These are phyloP conservation scores for Caenorhabditis imperialis DNA, from an alignment of 2,888 invertebrate species.

Conservation along the genomic window DNA sequence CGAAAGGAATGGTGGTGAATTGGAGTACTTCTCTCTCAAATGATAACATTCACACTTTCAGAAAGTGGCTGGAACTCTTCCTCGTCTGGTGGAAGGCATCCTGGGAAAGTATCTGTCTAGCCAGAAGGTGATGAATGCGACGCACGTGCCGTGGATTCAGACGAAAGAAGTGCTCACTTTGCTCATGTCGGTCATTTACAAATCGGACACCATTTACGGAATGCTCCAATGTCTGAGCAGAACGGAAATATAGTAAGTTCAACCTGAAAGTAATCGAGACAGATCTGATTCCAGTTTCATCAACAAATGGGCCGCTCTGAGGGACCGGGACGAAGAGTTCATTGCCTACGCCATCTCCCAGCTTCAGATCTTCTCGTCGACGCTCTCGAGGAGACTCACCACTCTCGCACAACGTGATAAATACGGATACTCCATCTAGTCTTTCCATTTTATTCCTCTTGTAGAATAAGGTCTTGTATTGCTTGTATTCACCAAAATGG, in stretches of 20 bases:
- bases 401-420: not conserved
- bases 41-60: not conserved
- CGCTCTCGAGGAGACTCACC: slow-evolving; percentile 1
- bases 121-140: slow-evolving; percentile 14
- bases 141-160: slow-evolving; percentile 32
- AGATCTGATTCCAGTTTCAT: slow-evolving; percentile 11
- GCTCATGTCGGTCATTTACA: slow-evolving; percentile 2
- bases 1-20: not conserved
- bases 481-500: too few relatives aligned
- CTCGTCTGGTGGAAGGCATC: slow-evolving; percentile 6
- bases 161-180: slow-evolving; percentile 19
- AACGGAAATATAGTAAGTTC: slow-evolving; percentile 11
- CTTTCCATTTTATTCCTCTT: not conserved
- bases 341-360: slow-evolving; percentile 14
- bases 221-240: slow-evolving; percentile 4
- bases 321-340: slow-evolving; percentile 7
- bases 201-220: slow-evolving; percentile 12
- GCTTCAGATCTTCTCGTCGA: slow-evolving; percentile 5
- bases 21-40: too few relatives aligned
- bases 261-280: not conserved
- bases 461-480: too few relatives aligned
- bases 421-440: not conserved
- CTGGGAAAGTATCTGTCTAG: slow-evolving; percentile 15
- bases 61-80: slow-evolving; percentile 2
- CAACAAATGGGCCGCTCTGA: not conserved